Conservation (phyloP, 2,888 invertebrate genomes). For the Sarcophaga caerulescens region DNA sequence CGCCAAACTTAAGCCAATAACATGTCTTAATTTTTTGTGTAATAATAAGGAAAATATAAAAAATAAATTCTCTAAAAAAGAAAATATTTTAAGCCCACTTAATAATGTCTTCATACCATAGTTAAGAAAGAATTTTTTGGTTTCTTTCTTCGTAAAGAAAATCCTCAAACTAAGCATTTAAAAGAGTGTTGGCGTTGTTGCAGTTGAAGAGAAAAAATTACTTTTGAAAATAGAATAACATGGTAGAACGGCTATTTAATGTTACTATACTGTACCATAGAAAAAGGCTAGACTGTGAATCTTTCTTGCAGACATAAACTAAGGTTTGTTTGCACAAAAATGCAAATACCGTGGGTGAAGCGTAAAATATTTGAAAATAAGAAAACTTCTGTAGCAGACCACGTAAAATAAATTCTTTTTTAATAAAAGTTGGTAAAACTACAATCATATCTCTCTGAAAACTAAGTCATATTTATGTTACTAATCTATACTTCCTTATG, state of each 20-base stretch:
- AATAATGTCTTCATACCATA: slow-evolving; percentile 15
- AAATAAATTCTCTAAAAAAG: slow-evolving; percentile 1
- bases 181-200: slow-evolving; percentile 54
- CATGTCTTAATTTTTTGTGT: slow-evolving; percentile 53
- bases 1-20: slow-evolving; percentile 49
- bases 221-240: no score
- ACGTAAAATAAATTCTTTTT: no score
- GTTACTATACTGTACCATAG: no score
- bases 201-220: not conserved
- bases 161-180: not conserved
- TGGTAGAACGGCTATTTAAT: no score
- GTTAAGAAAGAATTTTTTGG: no score
- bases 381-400: no score
- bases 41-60: slow-evolving; percentile 29
- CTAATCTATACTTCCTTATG: slow-evolving; percentile 36
- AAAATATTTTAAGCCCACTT: slow-evolving; percentile 40
- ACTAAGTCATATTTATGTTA: slow-evolving; percentile 23
- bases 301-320: no score
- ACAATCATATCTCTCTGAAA: not conserved
- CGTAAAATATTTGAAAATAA: no score
- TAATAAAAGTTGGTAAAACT: slow-evolving; percentile 7
- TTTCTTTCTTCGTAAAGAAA: no score
- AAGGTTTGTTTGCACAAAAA: no score
- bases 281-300: no score
- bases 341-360: no score